phyloP scores from a whole-genome alignment of 2,797 vertebrate genomes.

The Protosalanx chinensis region DNA sequence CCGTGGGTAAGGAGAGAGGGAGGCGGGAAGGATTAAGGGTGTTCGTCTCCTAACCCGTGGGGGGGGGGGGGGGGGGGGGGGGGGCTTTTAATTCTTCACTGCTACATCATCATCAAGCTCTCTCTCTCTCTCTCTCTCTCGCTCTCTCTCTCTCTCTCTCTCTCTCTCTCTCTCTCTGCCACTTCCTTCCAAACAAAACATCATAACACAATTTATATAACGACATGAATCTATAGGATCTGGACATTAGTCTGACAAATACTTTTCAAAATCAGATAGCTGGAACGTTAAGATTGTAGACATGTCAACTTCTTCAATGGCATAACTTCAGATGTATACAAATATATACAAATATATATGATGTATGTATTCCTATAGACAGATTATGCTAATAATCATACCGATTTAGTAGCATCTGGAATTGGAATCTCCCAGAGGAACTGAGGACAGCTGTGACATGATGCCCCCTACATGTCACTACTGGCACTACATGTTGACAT shows the following conservation, averaged over 20 bases:
- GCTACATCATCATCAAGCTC: neutral
- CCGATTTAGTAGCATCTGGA: neutral
- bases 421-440: neutral
- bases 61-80: neutral
- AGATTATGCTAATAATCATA: neutral
- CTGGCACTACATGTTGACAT: neutral
- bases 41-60: conserved; percentile 29
- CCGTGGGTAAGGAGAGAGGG: neutral
- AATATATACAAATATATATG: no score
- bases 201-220: no score
- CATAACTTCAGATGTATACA: no score
- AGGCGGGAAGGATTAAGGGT: conserved; percentile 12
- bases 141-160: neutral
- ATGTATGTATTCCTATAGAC: no score
- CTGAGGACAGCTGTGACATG: conserved; percentile 12
- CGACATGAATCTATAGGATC: no score
- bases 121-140: no score
- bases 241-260: no score
- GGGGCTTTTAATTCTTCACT: conserved; percentile 1
- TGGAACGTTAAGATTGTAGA: no score
- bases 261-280: no score
- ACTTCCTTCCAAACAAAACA: no score
- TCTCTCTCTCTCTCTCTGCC: neutral
- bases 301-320: no score
- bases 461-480: conserved; percentile 41